Percentiles rank a stretch among this genome's conserved stretches.
These are phyloP conservation scores for Drosophila sp. DNA, from an alignment of 1,140 invertebrate species.

Conservation along the genomic window DNA sequence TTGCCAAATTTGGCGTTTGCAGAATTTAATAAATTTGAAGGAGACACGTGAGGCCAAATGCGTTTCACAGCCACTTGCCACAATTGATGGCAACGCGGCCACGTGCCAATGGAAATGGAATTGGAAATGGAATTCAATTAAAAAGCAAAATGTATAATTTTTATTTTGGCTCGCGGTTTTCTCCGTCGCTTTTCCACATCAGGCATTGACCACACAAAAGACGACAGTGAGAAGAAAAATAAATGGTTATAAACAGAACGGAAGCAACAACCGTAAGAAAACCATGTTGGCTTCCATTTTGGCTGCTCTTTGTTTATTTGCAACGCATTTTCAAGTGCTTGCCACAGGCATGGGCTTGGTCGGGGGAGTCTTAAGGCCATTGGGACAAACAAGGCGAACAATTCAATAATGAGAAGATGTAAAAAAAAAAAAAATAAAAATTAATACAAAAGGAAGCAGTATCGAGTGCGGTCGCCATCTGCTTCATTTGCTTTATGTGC, in stretches of 20 bases:
- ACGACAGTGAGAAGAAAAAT: constrained; percentile 27
- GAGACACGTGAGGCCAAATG: constrained; percentile 51
- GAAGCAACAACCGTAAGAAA: constrained; percentile 44
- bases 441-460: constrained; percentile 66
- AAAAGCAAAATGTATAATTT: constrained; percentile 55
- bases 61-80: constrained; percentile 33
- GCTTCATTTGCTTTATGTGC: constrained; percentile 40
- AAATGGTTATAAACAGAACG: constrained; percentile 53
- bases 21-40: constrained; percentile 63
- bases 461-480: constrained; percentile 39
- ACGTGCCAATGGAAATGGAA: constrained; percentile 51
- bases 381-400: constrained; percentile 29
- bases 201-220: constrained; percentile 35
- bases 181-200: not conserved
- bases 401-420: constrained; percentile 73
- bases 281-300: constrained; percentile 49
- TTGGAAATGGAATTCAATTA: constrained; percentile 76
- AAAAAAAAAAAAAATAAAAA: constrained; percentile 62
- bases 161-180: constrained; percentile 39
- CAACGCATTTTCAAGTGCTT: constrained; percentile 57
- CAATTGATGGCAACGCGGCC: constrained; percentile 38
- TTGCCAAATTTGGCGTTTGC: constrained; percentile 55
- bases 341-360: constrained; percentile 9
- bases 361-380: not conserved
- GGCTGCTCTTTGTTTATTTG: constrained; percentile 73